Percentiles rank a stretch among this genome's conserved stretches.
These are phyloP conservation scores for Rhamnusium bicolor DNA, from an alignment of 2,888 invertebrate species.

Conservation along the genomic window DNA sequence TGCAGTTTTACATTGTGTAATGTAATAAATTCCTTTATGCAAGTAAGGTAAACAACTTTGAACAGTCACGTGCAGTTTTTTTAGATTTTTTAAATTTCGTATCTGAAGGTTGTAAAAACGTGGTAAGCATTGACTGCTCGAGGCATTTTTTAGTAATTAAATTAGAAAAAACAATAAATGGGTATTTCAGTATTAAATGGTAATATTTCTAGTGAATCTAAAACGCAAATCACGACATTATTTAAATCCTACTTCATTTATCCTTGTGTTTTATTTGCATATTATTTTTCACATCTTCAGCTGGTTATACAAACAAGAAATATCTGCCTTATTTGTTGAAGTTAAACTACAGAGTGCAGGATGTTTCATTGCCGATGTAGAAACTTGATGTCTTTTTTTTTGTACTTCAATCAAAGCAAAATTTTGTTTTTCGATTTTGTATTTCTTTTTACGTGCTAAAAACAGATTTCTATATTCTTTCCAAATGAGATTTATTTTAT, in stretches of 20 bases:
- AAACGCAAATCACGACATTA: too few relatives aligned
- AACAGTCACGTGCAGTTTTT: slow-evolving; percentile 4
- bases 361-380: too few relatives aligned
- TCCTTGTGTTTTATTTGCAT: not conserved
- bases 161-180: too few relatives aligned
- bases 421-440: too few relatives aligned
- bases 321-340: too few relatives aligned
- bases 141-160: not conserved
- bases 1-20: not conserved
- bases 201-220: not conserved
- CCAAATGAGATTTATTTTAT: too few relatives aligned
- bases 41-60: slow-evolving; percentile 15
- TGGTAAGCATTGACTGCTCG: not conserved
- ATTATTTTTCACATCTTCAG: not conserved
- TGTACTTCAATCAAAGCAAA: too few relatives aligned
- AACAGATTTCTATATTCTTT: too few relatives aligned
- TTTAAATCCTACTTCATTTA: not conserved
- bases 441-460: too few relatives aligned
- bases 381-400: too few relatives aligned
- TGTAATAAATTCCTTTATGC: slow-evolving; percentile 9
- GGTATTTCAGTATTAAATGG: too few relatives aligned
- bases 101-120: not conserved
- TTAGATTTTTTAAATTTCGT: not conserved
- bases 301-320: not conserved
- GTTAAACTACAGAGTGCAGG: too few relatives aligned